Evolutionary conservation across 1,140 invertebrate genomes (phyloP), one percentile per base, ranked within the genome.

Genomic region (Stegodyphus mimosarum): DNA sequence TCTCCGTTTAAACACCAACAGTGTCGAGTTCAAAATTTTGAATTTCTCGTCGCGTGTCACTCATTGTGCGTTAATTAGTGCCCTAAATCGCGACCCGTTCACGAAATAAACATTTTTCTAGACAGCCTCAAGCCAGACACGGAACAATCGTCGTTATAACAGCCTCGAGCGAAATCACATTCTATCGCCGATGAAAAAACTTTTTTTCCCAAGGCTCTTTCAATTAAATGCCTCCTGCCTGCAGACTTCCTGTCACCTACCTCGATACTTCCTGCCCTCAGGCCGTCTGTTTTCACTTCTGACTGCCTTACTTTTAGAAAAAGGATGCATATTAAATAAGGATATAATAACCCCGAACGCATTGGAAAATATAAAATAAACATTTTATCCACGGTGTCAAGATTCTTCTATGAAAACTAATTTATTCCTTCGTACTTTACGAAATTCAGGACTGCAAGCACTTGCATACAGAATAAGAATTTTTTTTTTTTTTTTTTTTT

Each of bases 191-290:
- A 70, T 50, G 77, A 67, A 77, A 75, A 51, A 53, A 76, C 13
- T 33, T 66, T 33, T 66, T 69, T 79, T 79, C 77, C 66, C 77
- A 79, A 79, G 77, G 77, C 77, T 79, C 67, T 69, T 79, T 79
- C 77, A 79, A 77, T 77, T 66, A 77, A 77, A 77, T 77, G 60
- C 74, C 74, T 66, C 74, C 77, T 70, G 77, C 77, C 66, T 55
- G 51, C 15, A 79, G 77, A 79, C 77, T 79, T 79, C 77, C 77
- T 79, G 77, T 79, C 77, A 79, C 77, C 77, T 79, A 79, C 77
- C 77, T 79, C 64, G n/a, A 53, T 33, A 79, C 77, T 79, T 79
- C 77, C 77, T 79, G 77, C 77, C 77, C 67, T 48, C 48, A 66
- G 75, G 66, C 51, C 18, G 52, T 48, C 18, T 69, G 66, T 79